Conservation (phyloP, 2,113 vertebrate genomes). For the Xiphophorus couchianus region DNA sequence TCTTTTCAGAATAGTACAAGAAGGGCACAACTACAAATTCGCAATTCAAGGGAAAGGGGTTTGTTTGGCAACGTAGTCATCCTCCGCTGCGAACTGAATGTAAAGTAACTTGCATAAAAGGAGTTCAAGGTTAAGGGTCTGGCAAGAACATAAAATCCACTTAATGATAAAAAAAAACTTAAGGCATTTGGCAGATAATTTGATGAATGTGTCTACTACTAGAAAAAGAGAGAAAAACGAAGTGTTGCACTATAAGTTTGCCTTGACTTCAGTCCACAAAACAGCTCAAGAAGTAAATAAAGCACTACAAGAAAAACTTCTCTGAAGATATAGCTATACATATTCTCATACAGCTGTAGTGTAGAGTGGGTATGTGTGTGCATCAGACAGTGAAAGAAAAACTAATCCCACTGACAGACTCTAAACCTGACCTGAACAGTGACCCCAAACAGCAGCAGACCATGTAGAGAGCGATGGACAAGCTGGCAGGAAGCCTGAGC, state of each 20-base stretch:
- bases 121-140: background rate
- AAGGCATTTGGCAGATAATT: background rate
- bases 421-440: constrained; percentile 65
- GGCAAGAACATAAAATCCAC: background rate
- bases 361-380: constrained; percentile 30
- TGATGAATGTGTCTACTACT: background rate
- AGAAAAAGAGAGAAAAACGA: background rate
- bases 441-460: constrained; percentile 64
- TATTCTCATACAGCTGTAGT: constrained; percentile 25
- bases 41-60: background rate
- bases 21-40: background rate
- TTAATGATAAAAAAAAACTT: background rate
- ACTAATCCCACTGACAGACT: constrained; percentile 66
- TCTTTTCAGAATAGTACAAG: background rate
- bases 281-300: constrained; percentile 17
- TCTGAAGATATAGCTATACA: constrained; percentile 21
- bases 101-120: background rate
- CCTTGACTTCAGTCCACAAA: background rate
- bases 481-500: constrained; percentile 62
- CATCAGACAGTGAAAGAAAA: constrained; percentile 57
- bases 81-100: background rate
- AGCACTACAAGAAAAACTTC: constrained; percentile 27
- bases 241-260: background rate
- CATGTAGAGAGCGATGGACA: constrained; percentile 71
- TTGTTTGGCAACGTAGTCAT: background rate